A percentile compares a stretch with the other conserved stretches of the same genome.
Evolutionary conservation across 2,797 vertebrate genomes (phyloP).

Genomic region (Hylomyscus alleni): DNA sequence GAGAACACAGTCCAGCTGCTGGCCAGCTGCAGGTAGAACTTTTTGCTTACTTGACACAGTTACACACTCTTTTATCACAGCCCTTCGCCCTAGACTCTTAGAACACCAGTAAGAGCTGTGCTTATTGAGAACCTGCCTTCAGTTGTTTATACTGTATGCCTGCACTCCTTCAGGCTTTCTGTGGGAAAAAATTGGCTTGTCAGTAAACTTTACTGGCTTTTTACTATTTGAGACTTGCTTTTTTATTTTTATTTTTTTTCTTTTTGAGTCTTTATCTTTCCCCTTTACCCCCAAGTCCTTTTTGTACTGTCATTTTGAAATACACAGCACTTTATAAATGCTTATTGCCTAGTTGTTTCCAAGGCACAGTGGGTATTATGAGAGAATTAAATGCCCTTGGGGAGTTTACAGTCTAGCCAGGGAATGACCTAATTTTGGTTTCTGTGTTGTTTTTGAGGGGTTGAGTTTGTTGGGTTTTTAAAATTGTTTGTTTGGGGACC

Average conservation of each 20-base stretch:
- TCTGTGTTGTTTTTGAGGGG: background rate
- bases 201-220: conserved; percentile 33
- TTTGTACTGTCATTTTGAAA: conserved; percentile 51
- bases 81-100: background rate
- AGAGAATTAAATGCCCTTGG: conserved; percentile 58
- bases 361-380: conserved; percentile 26
- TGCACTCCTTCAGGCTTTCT: conserved; percentile 23
- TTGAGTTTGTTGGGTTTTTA: background rate
- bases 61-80: background rate
- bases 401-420: conserved; percentile 43
- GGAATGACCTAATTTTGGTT: conserved; percentile 61
- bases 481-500: background rate
- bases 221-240: conserved; percentile 49
- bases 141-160: conserved; percentile 32
- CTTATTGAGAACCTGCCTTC: background rate
- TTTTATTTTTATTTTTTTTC: background rate
- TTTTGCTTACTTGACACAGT: conserved; percentile 25
- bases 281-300: conserved; percentile 20
- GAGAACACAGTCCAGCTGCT: conserved; percentile 65
- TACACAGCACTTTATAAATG: conserved; percentile 26
- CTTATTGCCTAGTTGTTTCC: conserved; percentile 38
- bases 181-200: conserved; percentile 1
- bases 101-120: background rate
- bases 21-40: background rate
- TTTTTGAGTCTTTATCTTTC: background rate